A percentile compares a stretch with the other conserved stretches of the same genome.
phyloP scores from a whole-genome alignment of 2,797 vertebrate species.

The Dendrocincla fuliginosa region DNA sequence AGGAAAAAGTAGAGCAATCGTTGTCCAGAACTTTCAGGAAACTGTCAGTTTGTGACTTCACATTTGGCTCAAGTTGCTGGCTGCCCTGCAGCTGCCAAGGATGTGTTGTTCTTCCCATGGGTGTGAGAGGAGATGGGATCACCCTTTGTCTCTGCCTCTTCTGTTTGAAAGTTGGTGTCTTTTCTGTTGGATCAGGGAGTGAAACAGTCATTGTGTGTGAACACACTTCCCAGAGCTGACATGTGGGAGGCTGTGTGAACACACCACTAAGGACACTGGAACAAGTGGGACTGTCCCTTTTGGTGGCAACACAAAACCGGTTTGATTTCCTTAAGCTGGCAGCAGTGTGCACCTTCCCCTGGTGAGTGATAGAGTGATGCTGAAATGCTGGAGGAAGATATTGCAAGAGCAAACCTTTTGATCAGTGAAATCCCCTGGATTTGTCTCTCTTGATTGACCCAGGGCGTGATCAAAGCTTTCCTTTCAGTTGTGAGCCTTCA shows the following conservation, averaged over 20 bases:
- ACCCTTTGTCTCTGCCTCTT: neutral
- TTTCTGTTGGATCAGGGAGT: neutral
- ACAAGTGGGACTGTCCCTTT: neutral
- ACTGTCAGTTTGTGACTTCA: neutral
- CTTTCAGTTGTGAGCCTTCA: neutral
- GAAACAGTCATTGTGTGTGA: neutral
- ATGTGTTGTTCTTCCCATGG: neutral
- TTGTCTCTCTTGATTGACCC: neutral
- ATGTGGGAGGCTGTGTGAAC: rapidly evolving
- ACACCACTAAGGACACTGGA: rapidly evolving
- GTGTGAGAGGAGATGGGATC: neutral
- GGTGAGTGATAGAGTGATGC: neutral
- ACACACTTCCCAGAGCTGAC: neutral
- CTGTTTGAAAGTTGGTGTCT: neutral
- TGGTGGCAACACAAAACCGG: neutral
- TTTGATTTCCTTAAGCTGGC: neutral
- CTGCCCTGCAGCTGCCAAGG: rapidly evolving
- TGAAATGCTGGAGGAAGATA: neutral
- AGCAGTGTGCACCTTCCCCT: neutral
- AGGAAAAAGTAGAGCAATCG: rapidly evolving
- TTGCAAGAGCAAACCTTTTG: neutral
- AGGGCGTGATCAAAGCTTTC: neutral
- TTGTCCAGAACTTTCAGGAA: neutral
- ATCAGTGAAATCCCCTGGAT: neutral
- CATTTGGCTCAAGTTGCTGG: neutral